These are phyloP conservation scores for Bombus consobrinus DNA, from an alignment of 1,140 invertebrate genomes.

Conservation along the genomic window DNA sequence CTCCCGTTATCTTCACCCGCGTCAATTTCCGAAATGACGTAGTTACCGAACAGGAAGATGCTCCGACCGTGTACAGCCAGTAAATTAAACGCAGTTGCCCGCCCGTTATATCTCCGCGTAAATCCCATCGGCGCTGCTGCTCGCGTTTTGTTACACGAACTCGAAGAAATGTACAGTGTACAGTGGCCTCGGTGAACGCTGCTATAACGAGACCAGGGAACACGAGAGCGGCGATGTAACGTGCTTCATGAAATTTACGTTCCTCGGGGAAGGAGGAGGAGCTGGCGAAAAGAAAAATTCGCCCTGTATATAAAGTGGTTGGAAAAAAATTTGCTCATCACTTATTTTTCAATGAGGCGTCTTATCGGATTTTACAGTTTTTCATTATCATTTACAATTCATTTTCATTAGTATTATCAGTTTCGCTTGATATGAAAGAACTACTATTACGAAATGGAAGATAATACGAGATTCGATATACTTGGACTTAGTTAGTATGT, in stretches of 20 bases:
- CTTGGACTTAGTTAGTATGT: too few species aligned
- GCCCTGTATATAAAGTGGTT: neutral
- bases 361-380: too few species aligned
- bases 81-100: slow-evolving; percentile 34
- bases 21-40: slow-evolving; percentile 47
- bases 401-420: too few species aligned
- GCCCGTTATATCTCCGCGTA: slow-evolving; percentile 6
- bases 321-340: too few species aligned
- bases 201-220: neutral
- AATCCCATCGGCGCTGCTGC: slow-evolving; percentile 2
- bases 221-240: neutral
- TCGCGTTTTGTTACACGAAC: neutral
- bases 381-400: too few species aligned
- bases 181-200: neutral
- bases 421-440: too few species aligned
- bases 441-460: too few species aligned
- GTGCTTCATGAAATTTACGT: neutral
- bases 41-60: slow-evolving; percentile 36
- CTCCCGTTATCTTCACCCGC: slow-evolving; percentile 20
- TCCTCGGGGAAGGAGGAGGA: neutral
- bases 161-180: neutral
- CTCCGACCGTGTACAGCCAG: neutral
- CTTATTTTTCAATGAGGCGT: too few species aligned
- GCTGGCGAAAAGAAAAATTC: neutral
- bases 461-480: too few species aligned